Base-by-base conservation (phyloP, 1,140 invertebrate species). In the Drosophila sp. region DNA sequence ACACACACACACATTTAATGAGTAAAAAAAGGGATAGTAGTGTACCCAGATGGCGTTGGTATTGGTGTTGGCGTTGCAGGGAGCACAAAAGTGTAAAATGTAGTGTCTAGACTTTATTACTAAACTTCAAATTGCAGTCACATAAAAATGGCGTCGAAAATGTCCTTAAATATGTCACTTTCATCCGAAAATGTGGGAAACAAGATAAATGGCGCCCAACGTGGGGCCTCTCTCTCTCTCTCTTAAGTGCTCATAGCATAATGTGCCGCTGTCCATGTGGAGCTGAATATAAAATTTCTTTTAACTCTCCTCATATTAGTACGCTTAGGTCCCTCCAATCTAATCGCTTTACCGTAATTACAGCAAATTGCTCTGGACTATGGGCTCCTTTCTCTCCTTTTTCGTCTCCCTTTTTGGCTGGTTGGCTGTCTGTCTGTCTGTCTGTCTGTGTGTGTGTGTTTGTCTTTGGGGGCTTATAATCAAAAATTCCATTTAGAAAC, bases 401-500 rank as follows among this genome's bases (percentile, higher is more conserved):
- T 33, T 40, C 73, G 66, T 58, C 11, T 29, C 17, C 61, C 33
- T 40, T 38, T 50, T 25, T 11, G 30, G 30, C 30, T 4, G 17
- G 2, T 10, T 30, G 30, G 2, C 60, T 25, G 11, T 17, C 44
- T 41, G 11, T 32, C n/a, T 11, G 17, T 29, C 17, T 35, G 6
- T 47, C 25, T 44, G 30, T 65, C 44, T 55, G 60, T 44, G 44
- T 50, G 23, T 50, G 7, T 50, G 41, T 44, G 41, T 44, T 1
- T 44, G 11, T 60, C 23, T 35, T 30, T 25, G n/a, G 23, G n/a
- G 10, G 55, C 67, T 69, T 67, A 60, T 83, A 83, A 87, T 87
- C 84, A 87, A 87, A 87, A 80, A 87, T 87, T 87, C 83, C 72
- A 87, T 87, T 87, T 89, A 74, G 83, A 58, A 89, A 87, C 84